phyloP scores from a whole-genome alignment of 2,797 vertebrate species.

The Lepilemur ruficaudatus region DNA sequence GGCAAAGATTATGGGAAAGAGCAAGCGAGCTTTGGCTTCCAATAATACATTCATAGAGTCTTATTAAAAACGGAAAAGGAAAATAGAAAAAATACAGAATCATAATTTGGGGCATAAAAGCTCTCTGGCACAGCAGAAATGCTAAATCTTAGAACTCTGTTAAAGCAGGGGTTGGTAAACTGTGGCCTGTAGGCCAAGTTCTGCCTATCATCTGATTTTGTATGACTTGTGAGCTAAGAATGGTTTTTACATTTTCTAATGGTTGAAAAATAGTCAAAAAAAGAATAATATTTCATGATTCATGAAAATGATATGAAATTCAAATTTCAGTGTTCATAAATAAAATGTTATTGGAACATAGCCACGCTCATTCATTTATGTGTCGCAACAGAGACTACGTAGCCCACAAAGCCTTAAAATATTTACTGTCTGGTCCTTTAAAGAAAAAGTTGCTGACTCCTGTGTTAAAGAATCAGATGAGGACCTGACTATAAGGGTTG shows the following conservation, averaged over 20 bases:
- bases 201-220: background rate
- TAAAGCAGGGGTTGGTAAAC: slow-evolving; percentile 6
- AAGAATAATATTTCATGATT: slow-evolving; percentile 33
- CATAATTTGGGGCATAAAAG: slow-evolving; percentile 35
- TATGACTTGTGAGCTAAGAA: background rate
- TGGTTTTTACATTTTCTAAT: slow-evolving; percentile 41
- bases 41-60: slow-evolving; percentile 13
- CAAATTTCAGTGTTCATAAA: slow-evolving; percentile 40
- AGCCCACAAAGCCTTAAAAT: background rate
- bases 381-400: background rate
- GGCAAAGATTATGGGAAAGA: slow-evolving; percentile 39
- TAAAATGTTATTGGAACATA: background rate
- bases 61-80: slow-evolving; percentile 7
- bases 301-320: slow-evolving; percentile 47
- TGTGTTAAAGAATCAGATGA: slow-evolving; percentile 37
- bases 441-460: background rate
- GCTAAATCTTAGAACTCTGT: background rate
- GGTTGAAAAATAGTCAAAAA: slow-evolving; percentile 47
- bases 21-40: slow-evolving; percentile 18
- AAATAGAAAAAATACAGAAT: slow-evolving; percentile 30
- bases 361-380: background rate
- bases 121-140: background rate
- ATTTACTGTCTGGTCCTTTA: background rate
- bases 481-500: background rate
- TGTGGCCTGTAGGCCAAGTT: background rate